Evolutionary conservation across 2,888 invertebrate genomes (phyloP), one percentile per base, ranked within the genome.

Genomic region (Drosophila colorata): DNA sequence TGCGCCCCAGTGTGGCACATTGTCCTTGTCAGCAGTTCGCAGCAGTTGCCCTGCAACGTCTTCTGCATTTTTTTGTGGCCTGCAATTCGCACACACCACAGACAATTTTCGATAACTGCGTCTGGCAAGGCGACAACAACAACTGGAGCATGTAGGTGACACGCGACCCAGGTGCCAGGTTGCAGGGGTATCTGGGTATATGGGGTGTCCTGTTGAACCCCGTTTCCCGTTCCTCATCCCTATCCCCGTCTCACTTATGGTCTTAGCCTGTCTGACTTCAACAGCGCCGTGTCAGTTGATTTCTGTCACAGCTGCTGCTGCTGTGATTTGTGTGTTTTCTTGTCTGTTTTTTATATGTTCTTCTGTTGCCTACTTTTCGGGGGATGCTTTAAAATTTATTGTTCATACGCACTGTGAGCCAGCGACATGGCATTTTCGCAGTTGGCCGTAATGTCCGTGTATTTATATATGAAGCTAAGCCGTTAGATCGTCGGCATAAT

Each of bases 271-370:
- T 63, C 51, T 59, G 69, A 67, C 53, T 85, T 69, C 63, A 69
- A 65, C 83, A 85, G 58, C 66, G 69, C 71, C 79, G 79, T 82
- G 88, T 66, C 83, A 87, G 86, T 85, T 82, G 88, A 87, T 87
- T 82, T 82, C 86, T 82, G 86, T 82, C 86, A 80, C 81, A 82
- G 81, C 86, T 87, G 87, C 71, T 65, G 85, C 74, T 74, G 74
- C 76, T 75, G 80, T 85, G 81, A 85, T 85, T 87, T 82, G 86
- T 74, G 78, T 70, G n/a, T 56, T 57, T 48, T 20, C 28, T 38
- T 55, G 49, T 51, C 48, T 25, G 35, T 58, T 16, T 51, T 64
- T 55, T 51, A 28, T 25, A 11, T n/a, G 37, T 73, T 58, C 40
- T 46, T 48, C 16, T 16, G 7, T 48, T 69, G 46, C 51, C 58